Evolutionary conservation across 2,888 invertebrate species (phyloP).

Genomic region (Elysia crispata): DNA sequence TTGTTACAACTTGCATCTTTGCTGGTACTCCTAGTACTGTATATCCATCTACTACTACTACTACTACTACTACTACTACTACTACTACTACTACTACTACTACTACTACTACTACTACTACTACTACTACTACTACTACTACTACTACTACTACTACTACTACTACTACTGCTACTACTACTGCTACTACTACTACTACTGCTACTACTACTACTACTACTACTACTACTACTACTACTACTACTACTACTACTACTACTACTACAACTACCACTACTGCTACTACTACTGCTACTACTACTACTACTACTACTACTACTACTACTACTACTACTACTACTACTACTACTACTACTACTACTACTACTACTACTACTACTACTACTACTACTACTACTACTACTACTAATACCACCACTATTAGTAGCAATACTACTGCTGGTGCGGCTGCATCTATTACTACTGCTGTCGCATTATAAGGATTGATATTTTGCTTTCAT

Average conservation of each 20-base stretch:
- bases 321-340: conserved; percentile 19
- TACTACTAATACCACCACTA: too few species aligned
- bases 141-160: conserved; percentile 19
- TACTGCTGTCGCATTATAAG: too few species aligned
- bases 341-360: conserved; percentile 19
- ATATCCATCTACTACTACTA: too few species aligned
- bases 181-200: background rate
- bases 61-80: background rate
- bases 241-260: too few species aligned
- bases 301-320: conserved; percentile 19
- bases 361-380: conserved; percentile 11
- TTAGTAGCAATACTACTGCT: too few species aligned
- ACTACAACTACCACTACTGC: background rate
- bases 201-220: conserved; percentile 22
- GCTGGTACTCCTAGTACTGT: too few species aligned
- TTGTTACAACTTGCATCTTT: too few species aligned
- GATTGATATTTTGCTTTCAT: too few species aligned
- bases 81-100: conserved; percentile 16
- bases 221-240: conserved; percentile 25
- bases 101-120: conserved; percentile 19
- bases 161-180: background rate
- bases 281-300: conserved; percentile 13
- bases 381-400: background rate
- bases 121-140: conserved; percentile 19
- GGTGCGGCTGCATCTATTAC: too few species aligned